These are phyloP conservation scores for Malurus cyaneus DNA, from an alignment of 2,113 vertebrate species.

Conservation along the genomic window DNA sequence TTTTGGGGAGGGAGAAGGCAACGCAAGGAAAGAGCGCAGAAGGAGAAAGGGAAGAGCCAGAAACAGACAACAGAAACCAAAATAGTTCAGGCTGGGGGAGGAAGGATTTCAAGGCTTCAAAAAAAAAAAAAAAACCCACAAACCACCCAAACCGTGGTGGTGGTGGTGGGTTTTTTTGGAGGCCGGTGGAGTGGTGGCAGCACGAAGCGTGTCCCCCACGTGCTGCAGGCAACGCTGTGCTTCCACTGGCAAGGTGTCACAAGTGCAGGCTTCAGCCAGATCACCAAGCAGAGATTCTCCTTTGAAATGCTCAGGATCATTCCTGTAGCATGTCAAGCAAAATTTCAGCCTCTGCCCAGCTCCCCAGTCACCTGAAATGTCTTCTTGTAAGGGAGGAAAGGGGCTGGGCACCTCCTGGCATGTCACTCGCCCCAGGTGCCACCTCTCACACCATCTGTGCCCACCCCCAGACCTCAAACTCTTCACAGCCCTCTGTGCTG, in stretches of 20 bases:
- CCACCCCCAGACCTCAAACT: background rate
- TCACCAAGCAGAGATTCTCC: background rate
- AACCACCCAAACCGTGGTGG: background rate
- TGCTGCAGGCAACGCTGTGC: background rate
- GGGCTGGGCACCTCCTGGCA: no score
- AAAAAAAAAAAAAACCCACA: background rate
- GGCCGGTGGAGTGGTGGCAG: background rate
- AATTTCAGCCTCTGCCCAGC: background rate
- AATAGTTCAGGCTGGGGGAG: constrained; percentile 63
- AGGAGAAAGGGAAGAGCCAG: constrained; percentile 61
- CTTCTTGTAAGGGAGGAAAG: background rate
- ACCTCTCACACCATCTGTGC: background rate
- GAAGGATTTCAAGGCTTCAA: constrained; percentile 26
- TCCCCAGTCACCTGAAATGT: background rate
- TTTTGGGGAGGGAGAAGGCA: constrained; percentile 48
- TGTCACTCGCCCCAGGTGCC: background rate
- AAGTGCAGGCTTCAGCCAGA: background rate
- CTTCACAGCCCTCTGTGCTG: background rate
- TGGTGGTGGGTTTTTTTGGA: background rate
- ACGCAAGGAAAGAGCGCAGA: constrained; percentile 30
- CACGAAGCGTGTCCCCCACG: background rate
- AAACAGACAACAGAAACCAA: constrained; percentile 50
- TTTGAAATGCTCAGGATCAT: background rate
- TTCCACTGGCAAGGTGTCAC: background rate
- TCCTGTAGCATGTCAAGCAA: background rate